Percentiles rank a stretch among this genome's conserved stretches.
phyloP scores from a whole-genome alignment of 37 sponge, comb jelly and placozoan genomes.

The Geodia barretti region DNA sequence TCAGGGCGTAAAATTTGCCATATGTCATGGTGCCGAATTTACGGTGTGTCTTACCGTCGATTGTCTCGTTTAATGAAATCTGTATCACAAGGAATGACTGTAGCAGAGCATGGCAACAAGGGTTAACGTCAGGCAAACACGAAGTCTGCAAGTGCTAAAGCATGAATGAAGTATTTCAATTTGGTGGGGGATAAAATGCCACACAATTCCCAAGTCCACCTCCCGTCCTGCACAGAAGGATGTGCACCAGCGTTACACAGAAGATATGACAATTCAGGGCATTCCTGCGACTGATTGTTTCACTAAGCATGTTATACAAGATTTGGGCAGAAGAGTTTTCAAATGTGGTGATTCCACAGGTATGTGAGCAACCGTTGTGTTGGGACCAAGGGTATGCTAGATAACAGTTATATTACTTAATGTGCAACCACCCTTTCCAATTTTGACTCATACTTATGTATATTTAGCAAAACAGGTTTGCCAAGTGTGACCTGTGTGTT shows the following conservation, averaged over 20 bases:
- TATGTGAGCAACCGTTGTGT: background rate
- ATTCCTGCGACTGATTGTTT: background rate
- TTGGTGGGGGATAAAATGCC: slow-evolving; percentile 15
- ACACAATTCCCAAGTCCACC: slow-evolving; percentile 2
- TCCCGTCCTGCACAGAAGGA: slow-evolving; percentile 22
- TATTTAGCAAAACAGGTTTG: slow-evolving; percentile 35
- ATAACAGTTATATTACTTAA: background rate
- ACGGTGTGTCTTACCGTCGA: background rate
- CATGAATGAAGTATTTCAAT: slow-evolving; percentile 17
- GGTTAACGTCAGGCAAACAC: background rate
- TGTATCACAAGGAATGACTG: background rate
- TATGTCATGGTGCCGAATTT: background rate
- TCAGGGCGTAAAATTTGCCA: slow-evolving; percentile 9
- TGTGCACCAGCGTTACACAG: background rate
- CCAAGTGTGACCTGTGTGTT: slow-evolving; percentile 48
- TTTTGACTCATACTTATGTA: background rate
- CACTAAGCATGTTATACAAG: slow-evolving; percentile 18
- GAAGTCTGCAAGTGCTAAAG: slow-evolving; percentile 5
- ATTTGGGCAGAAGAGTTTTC: slow-evolving; percentile 9
- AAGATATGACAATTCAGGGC: background rate
- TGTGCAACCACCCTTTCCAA: background rate
- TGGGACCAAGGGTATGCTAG: background rate
- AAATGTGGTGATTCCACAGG: slow-evolving; percentile 11
- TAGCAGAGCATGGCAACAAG: slow-evolving; percentile 8
- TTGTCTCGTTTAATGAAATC: background rate